Conservation (phyloP, 1,140 invertebrate species). For the Temnothorax nylanderi region DNA sequence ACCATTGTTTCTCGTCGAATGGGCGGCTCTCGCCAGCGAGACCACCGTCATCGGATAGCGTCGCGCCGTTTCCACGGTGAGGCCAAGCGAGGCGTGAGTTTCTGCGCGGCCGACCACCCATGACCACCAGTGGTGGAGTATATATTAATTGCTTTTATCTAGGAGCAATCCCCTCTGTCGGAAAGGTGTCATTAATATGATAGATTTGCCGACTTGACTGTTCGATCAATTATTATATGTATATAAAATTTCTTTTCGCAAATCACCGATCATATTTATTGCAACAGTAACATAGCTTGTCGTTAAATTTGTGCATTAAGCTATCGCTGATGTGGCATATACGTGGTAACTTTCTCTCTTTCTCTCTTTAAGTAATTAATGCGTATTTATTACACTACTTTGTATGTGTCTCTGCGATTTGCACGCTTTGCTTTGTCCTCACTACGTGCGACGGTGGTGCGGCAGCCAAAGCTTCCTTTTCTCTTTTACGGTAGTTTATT, state of each 20-base stretch:
- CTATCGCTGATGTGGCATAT: neutral
- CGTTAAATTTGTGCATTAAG: conserved; percentile 11
- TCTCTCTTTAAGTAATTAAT: conserved; percentile 32
- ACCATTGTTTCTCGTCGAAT: conserved; percentile 82
- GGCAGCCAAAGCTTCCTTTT: neutral
- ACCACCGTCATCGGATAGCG: conserved; percentile 49
- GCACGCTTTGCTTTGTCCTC: neutral
- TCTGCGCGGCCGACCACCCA: conserved; percentile 8
- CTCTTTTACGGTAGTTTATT: conserved; percentile 38
- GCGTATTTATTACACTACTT: conserved; percentile 13
- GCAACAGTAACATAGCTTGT: neutral
- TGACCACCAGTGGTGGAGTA: neutral
- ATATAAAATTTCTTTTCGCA: neutral
- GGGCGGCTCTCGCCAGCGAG: conserved; percentile 71
- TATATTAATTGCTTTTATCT: conserved; percentile 24
- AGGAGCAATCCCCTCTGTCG: neutral
- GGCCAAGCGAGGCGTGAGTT: conserved; percentile 17
- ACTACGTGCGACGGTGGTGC: conserved; percentile 28
- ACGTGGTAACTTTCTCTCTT: neutral
- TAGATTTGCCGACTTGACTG: neutral
- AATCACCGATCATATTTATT: neutral
- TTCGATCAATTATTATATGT: neutral
- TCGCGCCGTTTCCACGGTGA: conserved; percentile 26
- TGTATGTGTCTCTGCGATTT: conserved; percentile 3
- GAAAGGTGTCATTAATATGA: neutral